Percentiles rank a stretch among this genome's conserved stretches.
Evolutionary conservation across 2,888 invertebrate genomes (phyloP).

Genomic region (Trimorus sp.): DNA sequence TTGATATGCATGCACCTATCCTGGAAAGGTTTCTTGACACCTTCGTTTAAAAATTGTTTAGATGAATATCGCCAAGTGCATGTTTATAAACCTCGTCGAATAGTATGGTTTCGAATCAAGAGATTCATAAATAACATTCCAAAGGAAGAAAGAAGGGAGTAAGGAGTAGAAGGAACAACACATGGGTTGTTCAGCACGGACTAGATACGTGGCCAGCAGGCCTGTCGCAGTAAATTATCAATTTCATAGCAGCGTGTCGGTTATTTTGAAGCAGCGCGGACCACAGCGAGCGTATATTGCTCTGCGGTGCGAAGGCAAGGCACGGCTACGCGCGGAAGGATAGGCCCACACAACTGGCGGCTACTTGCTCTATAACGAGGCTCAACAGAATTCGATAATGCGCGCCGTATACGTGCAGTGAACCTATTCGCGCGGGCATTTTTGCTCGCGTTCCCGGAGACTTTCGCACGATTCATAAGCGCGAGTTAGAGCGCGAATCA

Average conservation of each 20-base stretch:
- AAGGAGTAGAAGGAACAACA: slow-evolving; percentile 52
- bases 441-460: slow-evolving; percentile 50
- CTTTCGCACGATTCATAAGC: slow-evolving; percentile 66
- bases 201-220: slow-evolving; percentile 76
- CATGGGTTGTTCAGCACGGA: slow-evolving; percentile 69
- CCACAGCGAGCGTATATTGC: slow-evolving; percentile 55
- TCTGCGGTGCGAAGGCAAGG: slow-evolving; percentile 63
- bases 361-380: slow-evolving; percentile 64
- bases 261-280: slow-evolving; percentile 71
- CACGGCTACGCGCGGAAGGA: slow-evolving; percentile 59
- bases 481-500: slow-evolving; percentile 58
- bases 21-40: too few relatives aligned
- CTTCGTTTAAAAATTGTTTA: slow-evolving; percentile 20
- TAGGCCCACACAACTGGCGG: slow-evolving; percentile 62
- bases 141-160: slow-evolving; percentile 59
- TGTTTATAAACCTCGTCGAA: slow-evolving; percentile 48
- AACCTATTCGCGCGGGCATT: slow-evolving; percentile 40
- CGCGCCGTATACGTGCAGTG: slow-evolving; percentile 26
- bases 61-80: slow-evolving; percentile 20
- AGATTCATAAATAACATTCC: slow-evolving; percentile 63
- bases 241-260: slow-evolving; percentile 77
- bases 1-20: too few relatives aligned
- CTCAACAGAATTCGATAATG: slow-evolving; percentile 48
- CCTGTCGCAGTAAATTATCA: slow-evolving; percentile 79
- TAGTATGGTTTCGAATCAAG: slow-evolving; percentile 42